Evolutionary conservation across 2,113 vertebrate genomes (phyloP).

Genomic region (Chaetops frenatus): DNA sequence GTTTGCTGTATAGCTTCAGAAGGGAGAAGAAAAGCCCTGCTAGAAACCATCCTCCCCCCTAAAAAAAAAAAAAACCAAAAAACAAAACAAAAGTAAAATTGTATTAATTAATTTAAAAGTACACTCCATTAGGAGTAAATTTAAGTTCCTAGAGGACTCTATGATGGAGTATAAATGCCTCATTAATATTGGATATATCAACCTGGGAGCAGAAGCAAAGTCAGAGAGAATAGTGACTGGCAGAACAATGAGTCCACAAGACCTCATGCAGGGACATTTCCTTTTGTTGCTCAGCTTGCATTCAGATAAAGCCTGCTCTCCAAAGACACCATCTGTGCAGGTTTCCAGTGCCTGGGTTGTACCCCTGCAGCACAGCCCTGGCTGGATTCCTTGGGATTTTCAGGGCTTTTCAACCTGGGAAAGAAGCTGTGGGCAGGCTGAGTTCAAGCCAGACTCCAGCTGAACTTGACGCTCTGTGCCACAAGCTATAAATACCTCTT

Average conservation of each 20-base stretch:
- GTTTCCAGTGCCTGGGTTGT: neutral
- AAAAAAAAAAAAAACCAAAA: neutral
- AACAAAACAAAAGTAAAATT: neutral
- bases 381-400: neutral
- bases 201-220: neutral
- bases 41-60: neutral
- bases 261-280: neutral
- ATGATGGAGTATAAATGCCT: slow-evolving; percentile 24
- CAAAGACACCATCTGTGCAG: neutral
- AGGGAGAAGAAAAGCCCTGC: neutral
- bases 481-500: neutral
- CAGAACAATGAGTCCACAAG: neutral
- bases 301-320: neutral
- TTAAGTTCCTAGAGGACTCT: neutral
- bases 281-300: neutral
- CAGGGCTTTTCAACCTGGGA: neutral
- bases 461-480: neutral
- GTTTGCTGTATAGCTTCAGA: neutral
- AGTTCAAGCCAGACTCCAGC: neutral
- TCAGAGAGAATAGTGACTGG: neutral
- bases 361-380: neutral
- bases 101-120: slow-evolving; percentile 36
- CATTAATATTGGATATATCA: slow-evolving; percentile 48
- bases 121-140: slow-evolving; percentile 15
- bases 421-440: neutral